Percentiles rank a stretch among this genome's conserved stretches.
These are phyloP conservation scores for Indri indri DNA, from an alignment of 2,113 vertebrate species.

Conservation along the genomic window DNA sequence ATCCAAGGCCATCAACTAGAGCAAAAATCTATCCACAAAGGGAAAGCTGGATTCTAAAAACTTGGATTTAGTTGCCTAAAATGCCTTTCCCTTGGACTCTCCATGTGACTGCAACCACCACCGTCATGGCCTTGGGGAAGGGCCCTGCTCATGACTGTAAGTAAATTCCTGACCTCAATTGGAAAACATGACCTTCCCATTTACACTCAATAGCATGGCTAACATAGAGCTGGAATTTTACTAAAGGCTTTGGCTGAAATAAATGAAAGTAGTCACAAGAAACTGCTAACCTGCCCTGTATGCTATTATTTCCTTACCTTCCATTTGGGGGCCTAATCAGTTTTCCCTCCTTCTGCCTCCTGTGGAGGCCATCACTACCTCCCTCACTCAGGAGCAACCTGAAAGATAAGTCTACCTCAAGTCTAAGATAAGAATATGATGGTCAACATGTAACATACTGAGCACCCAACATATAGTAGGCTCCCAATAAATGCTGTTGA, in stretches of 20 bases:
- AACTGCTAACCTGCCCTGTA: background rate
- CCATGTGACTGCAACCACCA: background rate
- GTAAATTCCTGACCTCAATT: background rate
- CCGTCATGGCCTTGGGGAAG: background rate
- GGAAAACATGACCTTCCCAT: background rate
- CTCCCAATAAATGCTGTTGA: background rate
- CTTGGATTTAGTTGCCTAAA: background rate
- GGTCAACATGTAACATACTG: background rate
- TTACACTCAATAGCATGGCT: background rate
- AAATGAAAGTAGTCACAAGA: background rate
- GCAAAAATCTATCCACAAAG: background rate
- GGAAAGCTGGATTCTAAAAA: background rate
- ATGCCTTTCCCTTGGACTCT: background rate
- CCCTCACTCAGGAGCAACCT: background rate
- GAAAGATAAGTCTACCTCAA: background rate
- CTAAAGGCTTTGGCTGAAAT: background rate
- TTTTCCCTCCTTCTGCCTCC: background rate
- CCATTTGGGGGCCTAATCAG: background rate
- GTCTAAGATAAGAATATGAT: background rate
- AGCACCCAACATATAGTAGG: background rate
- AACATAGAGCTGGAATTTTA: background rate
- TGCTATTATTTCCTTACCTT: background rate
- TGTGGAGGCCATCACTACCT: background rate
- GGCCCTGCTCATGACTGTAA: background rate
- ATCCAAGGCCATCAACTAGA: background rate